phyloP scores from a whole-genome alignment of 2,888 invertebrate species.

The Polyommatus iphigenia region DNA sequence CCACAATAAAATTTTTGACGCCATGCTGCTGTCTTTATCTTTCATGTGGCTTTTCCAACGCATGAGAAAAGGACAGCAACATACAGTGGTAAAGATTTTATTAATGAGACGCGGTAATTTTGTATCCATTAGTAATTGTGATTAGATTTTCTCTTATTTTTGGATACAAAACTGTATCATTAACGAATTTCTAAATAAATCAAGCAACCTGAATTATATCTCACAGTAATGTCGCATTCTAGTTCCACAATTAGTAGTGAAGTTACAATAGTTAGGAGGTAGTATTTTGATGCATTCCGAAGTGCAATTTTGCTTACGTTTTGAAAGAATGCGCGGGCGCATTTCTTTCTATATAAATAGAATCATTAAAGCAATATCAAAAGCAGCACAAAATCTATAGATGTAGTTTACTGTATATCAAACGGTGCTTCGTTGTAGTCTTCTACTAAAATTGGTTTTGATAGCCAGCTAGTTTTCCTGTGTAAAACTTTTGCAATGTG shows the following conservation, averaged over 20 bases:
- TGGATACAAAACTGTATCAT: neutral
- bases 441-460: neutral
- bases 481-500: neutral
- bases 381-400: conserved; percentile 10
- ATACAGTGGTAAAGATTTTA: neutral
- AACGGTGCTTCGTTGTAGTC: neutral
- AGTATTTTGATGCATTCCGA: neutral
- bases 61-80: neutral
- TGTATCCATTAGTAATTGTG: neutral
- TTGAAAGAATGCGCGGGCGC: neutral
- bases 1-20: neutral
- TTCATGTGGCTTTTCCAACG: no score
- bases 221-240: neutral
- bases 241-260: neutral
- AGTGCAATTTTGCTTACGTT: neutral
- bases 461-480: neutral
- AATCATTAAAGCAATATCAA: neutral
- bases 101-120: neutral
- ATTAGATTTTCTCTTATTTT: neutral
- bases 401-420: neutral
- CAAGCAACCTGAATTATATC: neutral
- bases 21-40: no score
- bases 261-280: neutral
- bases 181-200: neutral
- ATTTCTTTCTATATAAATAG: neutral